Evolutionary conservation across 2,797 vertebrate species (phyloP).

Genomic region (Neostethus bicornis): DNA sequence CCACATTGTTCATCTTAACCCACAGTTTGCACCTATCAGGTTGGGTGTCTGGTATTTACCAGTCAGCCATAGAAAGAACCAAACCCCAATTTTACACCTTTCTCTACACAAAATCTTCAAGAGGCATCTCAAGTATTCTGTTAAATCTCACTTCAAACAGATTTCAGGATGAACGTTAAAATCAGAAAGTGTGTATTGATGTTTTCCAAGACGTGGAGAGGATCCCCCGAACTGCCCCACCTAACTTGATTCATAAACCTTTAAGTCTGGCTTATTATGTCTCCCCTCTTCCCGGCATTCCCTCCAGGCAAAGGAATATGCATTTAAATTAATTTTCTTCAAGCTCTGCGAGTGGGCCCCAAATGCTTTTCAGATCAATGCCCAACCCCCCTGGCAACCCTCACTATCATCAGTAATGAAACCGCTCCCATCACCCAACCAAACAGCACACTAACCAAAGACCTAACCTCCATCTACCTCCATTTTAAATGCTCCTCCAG

Average conservation of each 20-base stretch:
- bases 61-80: conserved; percentile 27
- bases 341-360: conserved; percentile 24
- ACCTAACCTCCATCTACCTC: conserved; percentile 32
- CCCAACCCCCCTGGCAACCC: conserved; percentile 40
- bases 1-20: too few species aligned
- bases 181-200: conserved; percentile 53
- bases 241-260: conserved; percentile 5
- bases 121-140: conserved; percentile 28
- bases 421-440: conserved; percentile 14
- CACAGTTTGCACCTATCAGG: too few species aligned
- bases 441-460: conserved; percentile 2
- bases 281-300: neutral
- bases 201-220: conserved; percentile 20
- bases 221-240: conserved; percentile 4
- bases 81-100: neutral
- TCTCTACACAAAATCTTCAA: conserved; percentile 28
- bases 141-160: conserved; percentile 55
- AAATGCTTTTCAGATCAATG: conserved; percentile 15
- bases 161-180: conserved; percentile 27
- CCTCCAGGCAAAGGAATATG: conserved; percentile 33
- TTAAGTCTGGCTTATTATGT: neutral
- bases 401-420: conserved; percentile 14
- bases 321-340: conserved; percentile 48
- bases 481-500: conserved; percentile 32
- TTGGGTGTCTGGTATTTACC: conserved; percentile 48